Conservation (phyloP, 2,113 vertebrate species). For the Entelurus aequoreus region DNA sequence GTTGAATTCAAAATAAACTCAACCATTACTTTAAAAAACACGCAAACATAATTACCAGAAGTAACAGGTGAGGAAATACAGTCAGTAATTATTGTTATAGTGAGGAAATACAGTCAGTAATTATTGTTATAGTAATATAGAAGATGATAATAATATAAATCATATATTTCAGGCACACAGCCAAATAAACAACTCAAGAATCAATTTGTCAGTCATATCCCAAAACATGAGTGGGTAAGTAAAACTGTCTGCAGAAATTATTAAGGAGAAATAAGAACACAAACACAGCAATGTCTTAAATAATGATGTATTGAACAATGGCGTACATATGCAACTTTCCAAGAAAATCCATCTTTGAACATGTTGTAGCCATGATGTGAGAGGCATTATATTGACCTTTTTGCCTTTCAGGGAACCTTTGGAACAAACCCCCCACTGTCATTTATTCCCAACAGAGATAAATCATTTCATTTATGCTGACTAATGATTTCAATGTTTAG, state of each 20-base stretch:
- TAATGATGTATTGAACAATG: constrained; percentile 75
- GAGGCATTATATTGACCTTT: constrained; percentile 47
- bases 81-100: no score
- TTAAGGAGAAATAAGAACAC: constrained; percentile 52
- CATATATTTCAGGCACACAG: no score
- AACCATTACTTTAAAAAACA: no score
- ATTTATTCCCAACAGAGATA: constrained; percentile 30
- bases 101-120: no score
- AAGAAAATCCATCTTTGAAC: constrained; percentile 64
- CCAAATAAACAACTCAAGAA: no score
- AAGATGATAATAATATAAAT: no score
- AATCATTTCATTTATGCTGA: constrained; percentile 32
- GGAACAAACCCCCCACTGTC: constrained; percentile 36
- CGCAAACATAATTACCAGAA: no score
- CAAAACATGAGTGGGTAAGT: no score
- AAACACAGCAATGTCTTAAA: constrained; percentile 65
- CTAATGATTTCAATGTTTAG: constrained; percentile 52
- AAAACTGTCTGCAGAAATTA: not conserved
- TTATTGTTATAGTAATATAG: no score
- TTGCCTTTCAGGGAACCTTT: constrained; percentile 37
- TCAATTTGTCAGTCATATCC: no score
- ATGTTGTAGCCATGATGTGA: constrained; percentile 49
- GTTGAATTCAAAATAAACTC: no score
- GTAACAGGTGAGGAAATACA: no score
- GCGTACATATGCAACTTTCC: constrained; percentile 73